These are phyloP conservation scores for Drosophila repleta DNA, from an alignment of 1,140 invertebrate genomes.

Conservation along the genomic window DNA sequence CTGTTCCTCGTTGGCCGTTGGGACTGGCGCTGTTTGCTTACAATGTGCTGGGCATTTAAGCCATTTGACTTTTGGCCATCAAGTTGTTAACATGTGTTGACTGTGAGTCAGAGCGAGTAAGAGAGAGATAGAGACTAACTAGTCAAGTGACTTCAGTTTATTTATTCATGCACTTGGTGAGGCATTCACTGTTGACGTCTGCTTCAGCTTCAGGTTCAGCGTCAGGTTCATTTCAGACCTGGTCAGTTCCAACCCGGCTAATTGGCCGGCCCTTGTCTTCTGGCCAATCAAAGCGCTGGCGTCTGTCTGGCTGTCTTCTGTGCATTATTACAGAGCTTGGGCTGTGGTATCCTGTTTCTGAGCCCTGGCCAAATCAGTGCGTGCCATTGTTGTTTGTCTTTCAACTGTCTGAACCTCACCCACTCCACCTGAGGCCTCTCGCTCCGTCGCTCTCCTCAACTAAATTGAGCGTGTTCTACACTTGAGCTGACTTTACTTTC, in stretches of 20 bases:
- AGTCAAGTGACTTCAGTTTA: constrained; percentile 73
- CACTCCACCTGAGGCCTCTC: neutral
- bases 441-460: neutral
- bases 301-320: constrained; percentile 50
- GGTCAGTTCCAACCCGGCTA: constrained; percentile 52
- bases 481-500: constrained; percentile 43
- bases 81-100: constrained; percentile 81
- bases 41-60: constrained; percentile 74
- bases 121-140: constrained; percentile 22
- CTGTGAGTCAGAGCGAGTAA: constrained; percentile 12
- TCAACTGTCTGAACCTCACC: constrained; percentile 26
- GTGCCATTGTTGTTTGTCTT: constrained; percentile 77
- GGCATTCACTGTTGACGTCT: constrained; percentile 67
- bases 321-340: constrained; percentile 29
- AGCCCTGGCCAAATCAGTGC: constrained; percentile 66
- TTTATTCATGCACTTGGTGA: constrained; percentile 82
- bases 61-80: constrained; percentile 79
- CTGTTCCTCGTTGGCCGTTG: neutral
- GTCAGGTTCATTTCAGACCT: constrained; percentile 37
- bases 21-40: constrained; percentile 60
- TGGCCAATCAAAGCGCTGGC: constrained; percentile 74
- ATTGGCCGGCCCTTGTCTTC: constrained; percentile 58
- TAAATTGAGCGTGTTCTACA: constrained; percentile 70
- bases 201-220: constrained; percentile 18
- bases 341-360: neutral